Evolutionary conservation across 2,888 invertebrate genomes (phyloP).

Genomic region (Polietes domitor): DNA sequence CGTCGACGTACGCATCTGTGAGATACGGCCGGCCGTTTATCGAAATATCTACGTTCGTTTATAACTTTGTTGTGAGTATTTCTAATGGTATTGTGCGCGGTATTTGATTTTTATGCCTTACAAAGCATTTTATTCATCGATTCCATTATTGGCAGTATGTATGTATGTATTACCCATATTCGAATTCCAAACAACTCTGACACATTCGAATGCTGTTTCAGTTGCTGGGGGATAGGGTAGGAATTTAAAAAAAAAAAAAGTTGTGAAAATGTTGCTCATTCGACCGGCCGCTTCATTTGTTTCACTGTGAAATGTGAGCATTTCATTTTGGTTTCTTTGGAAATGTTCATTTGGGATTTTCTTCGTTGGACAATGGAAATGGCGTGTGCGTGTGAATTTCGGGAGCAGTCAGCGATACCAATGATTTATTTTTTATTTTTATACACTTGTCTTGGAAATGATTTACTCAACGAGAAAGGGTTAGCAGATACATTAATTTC

Average conservation of each 20-base stretch:
- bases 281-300: not conserved
- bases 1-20: constrained; percentile 16
- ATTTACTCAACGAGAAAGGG: constrained; percentile 1
- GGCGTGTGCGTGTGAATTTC: constrained; percentile 4
- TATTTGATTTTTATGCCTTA: constrained; percentile 43
- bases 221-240: not conserved
- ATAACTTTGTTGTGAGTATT: not conserved
- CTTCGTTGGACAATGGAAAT: not conserved
- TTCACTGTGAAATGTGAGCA: not conserved
- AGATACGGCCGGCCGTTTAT: constrained; percentile 26
- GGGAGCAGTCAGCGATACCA: not conserved
- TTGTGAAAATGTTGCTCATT: not conserved
- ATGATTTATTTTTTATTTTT: no score
- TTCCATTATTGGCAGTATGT: not conserved
- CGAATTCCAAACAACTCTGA: not conserved
- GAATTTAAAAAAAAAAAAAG: not conserved
- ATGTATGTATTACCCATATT: constrained; percentile 4
- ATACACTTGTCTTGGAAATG: not conserved
- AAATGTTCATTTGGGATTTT: not conserved
- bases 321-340: not conserved
- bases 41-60: constrained; percentile 20
- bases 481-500: not conserved
- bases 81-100: not conserved
- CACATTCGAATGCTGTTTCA: no score
- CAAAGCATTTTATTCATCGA: constrained; percentile 61